Conservation (phyloP, 2,113 vertebrate genomes). For the Felis chaus region DNA sequence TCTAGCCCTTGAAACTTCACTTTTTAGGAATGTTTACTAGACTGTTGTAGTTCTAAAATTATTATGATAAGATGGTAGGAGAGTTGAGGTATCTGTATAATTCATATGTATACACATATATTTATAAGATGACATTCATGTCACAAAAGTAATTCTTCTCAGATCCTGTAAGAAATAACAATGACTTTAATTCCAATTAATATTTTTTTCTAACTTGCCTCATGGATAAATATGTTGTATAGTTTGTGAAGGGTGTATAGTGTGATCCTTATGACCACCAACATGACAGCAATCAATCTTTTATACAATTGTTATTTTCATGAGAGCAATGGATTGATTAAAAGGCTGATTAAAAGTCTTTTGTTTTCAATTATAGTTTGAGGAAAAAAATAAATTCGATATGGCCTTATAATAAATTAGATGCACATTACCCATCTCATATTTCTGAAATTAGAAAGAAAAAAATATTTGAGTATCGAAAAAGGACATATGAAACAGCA, state of each 20-base stretch:
- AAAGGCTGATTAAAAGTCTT: not conserved
- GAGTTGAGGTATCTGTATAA: not conserved
- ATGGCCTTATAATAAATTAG: not conserved
- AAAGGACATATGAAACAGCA: not conserved
- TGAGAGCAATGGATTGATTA: not conserved
- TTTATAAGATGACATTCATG: not conserved
- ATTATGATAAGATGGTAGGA: not conserved
- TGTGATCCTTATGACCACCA: not conserved
- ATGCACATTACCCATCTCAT: not conserved
- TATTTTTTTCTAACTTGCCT: not conserved
- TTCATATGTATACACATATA: not conserved
- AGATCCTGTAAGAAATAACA: not conserved
- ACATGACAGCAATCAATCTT: not conserved
- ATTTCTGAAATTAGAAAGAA: not conserved
- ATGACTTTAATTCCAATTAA: not conserved
- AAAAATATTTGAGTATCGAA: not conserved
- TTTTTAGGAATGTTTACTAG: not conserved
- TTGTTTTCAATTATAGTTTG: not conserved
- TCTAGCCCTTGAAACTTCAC: not conserved
- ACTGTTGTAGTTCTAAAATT: not conserved
- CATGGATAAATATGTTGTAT: not conserved
- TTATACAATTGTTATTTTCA: not conserved
- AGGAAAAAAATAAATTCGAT: not conserved
- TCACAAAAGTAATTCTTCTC: not conserved
- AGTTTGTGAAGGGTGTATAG: not conserved